phyloP scores from a whole-genome alignment of 53 echinoderm and acorn worm species.

The Holothuria scabra region DNA sequence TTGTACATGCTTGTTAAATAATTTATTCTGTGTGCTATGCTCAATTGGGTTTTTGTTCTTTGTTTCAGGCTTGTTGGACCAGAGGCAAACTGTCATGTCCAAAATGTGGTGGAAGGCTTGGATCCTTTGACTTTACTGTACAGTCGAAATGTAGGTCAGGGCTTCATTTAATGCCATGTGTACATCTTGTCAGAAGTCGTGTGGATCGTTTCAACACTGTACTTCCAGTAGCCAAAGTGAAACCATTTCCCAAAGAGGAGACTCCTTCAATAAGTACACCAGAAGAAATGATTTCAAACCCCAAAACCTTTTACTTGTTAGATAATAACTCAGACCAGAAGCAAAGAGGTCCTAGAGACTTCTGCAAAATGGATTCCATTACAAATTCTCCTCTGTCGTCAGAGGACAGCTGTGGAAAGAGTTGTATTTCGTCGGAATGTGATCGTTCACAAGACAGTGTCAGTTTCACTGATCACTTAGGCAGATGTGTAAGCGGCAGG shows the following conservation, averaged over 20 bases:
- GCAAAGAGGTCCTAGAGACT: no score
- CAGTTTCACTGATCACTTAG: no score
- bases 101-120: constrained; percentile 84
- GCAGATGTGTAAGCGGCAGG: no score
- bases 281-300: no score
- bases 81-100: constrained; percentile 85
- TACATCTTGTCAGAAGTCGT: constrained; percentile 75
- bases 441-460: no score
- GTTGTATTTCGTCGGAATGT: no score
- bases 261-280: no score
- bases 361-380: no score
- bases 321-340: no score
- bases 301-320: no score
- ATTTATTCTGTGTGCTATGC: background rate
- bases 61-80: constrained; percentile 80
- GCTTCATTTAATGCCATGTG: constrained; percentile 50
- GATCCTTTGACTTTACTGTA: constrained; percentile 85
- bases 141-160: constrained; percentile 56
- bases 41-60: background rate
- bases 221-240: constrained; percentile 59
- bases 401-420: no score
- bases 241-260: constrained; percentile 51
- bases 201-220: constrained; percentile 69
- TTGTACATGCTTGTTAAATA: background rate
- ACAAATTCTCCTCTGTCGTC: no score